Percentiles rank a stretch among this genome's conserved stretches.
These are phyloP conservation scores for Trichosurus vulpecula DNA, from an alignment of 2,797 vertebrate species.

Conservation along the genomic window DNA sequence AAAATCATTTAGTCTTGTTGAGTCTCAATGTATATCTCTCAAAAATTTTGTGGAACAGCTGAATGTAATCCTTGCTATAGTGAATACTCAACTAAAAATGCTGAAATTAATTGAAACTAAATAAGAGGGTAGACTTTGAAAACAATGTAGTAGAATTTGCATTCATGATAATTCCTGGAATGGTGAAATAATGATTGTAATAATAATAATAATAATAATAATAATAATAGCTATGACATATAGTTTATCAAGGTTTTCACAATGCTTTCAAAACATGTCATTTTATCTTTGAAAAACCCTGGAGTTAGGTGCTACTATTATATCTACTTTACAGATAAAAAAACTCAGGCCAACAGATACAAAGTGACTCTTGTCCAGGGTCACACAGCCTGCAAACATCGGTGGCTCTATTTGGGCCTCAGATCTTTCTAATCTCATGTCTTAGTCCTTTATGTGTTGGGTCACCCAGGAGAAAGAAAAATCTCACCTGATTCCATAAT, in stretches of 20 bases:
- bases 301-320: neutral
- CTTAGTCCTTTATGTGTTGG: neutral
- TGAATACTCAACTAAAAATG: neutral
- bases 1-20: neutral
- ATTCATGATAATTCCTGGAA: neutral
- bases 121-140: neutral
- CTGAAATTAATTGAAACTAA: neutral
- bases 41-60: neutral
- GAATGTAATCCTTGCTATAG: neutral
- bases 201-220: too few species aligned
- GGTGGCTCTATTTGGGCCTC: neutral
- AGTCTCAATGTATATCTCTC: neutral
- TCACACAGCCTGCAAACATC: neutral
- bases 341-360: neutral
- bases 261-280: neutral
- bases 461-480: neutral
- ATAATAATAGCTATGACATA: neutral
- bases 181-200: neutral
- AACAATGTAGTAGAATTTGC: neutral
- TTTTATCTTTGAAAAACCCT: neutral
- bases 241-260: neutral
- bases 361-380: neutral
- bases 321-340: neutral
- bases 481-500: neutral
- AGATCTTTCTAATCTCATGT: neutral